Evolutionary conservation across 2,888 invertebrate genomes (phyloP).

Genomic region (Pilophorus perplexus): DNA sequence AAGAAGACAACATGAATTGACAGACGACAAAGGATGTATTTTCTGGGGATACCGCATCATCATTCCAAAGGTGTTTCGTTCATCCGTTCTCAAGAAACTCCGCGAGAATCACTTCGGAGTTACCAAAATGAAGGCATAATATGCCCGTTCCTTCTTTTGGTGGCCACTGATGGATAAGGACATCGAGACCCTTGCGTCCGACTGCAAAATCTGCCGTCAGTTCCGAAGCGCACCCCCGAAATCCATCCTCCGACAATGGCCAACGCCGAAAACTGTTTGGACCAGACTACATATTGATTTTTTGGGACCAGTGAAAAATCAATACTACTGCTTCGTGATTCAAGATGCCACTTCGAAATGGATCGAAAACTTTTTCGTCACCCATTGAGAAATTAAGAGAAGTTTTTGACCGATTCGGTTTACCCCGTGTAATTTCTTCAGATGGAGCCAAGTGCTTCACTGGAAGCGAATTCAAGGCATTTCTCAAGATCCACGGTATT

Average conservation of each 20-base stretch:
- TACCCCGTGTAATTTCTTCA: too few relatives aligned
- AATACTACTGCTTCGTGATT: conserved; percentile 22
- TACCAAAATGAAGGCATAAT: conserved; percentile 2
- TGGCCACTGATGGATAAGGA: conserved; percentile 3
- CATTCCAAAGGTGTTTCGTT: conserved; percentile 5
- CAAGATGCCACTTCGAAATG: conserved; percentile 31
- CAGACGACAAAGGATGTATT: conserved; percentile 25
- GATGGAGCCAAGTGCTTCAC: too few relatives aligned
- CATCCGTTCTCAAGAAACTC: conserved; percentile 24
- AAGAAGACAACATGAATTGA: conserved; percentile 5
- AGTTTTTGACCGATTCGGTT: too few relatives aligned
- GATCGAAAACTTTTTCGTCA: conserved; percentile 35
- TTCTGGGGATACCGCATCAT: conserved; percentile 39
- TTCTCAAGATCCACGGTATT: too few relatives aligned
- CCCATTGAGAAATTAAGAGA: too few relatives aligned
- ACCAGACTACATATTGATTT: conserved; percentile 8
- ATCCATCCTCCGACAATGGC: conserved; percentile 6
- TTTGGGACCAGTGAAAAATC: conserved; percentile 11
- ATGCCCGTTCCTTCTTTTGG: conserved; percentile 27
- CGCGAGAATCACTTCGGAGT: conserved; percentile 43
- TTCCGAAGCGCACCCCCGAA: not conserved
- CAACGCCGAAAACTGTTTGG: not conserved
- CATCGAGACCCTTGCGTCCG: not conserved
- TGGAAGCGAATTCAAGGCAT: too few relatives aligned
- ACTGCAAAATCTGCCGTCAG: not conserved